Evolutionary conservation across 2,888 invertebrate genomes (phyloP), one percentile per base, ranked within the genome.

Genomic region (Drosophila silvestris): DNA sequence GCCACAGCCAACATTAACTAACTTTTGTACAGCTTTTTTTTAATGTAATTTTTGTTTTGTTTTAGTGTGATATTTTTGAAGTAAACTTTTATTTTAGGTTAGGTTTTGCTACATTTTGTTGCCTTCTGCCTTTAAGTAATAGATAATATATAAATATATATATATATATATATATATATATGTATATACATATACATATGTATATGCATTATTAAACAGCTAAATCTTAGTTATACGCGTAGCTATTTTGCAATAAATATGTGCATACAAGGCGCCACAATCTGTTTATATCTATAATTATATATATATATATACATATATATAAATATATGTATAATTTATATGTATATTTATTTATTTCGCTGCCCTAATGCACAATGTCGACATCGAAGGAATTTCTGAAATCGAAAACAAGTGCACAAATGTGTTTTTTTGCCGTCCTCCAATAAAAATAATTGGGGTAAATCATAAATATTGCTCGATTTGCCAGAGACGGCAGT

Each of bases 11-110:
- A 82, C 74, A 75, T 87, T 82, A 80, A 81, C 68, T 82, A 89
- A 85, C 77, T 83, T 91, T 91, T 91, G 91, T 91, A 91, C 92
- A 91, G 83, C 79, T 79, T 79, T 73, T 73, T 54, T 39, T 70
- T 58, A 41, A 41, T 44, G 39, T 57, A 22, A 72, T 67, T 64
- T 56, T 62, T 70, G 30, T 68, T 74, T 68, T 68, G 58, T 66
- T 77, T 80, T 58, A 74, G 64, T 76, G 65, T 79, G 79, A 76
- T 83, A 87, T 90, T 91, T 84, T 81, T 64, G 75, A 77, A 83
- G 70, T 85, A 80, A 90, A 78, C 73, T 77, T 74, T 75, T 57
- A 28, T 88, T 75, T 85, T 74, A 78, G 73, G 60, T 79, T 85
- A 85, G 74, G 79, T 86, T 86, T 88, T 81, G 77, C 85, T 85